These are phyloP conservation scores for Lepas anatifera DNA, from an alignment of 2,888 invertebrate genomes.

Conservation along the genomic window DNA sequence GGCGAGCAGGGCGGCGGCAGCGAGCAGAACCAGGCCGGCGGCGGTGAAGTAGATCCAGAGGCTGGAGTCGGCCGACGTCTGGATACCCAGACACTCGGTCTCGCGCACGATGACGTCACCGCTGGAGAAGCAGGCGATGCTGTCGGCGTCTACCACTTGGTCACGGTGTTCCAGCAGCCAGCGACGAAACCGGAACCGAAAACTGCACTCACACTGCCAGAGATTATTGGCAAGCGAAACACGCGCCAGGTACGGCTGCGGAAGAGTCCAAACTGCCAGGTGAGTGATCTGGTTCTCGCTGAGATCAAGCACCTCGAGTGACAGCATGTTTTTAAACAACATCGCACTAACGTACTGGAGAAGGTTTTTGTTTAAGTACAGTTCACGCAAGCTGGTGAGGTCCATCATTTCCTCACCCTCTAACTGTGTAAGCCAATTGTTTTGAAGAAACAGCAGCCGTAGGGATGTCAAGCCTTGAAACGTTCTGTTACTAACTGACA, in stretches of 20 bases:
- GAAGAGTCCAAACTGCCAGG: slow-evolving; percentile 49
- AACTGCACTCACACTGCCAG: slow-evolving; percentile 74
- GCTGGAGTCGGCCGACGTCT: background rate
- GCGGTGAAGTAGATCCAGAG: background rate
- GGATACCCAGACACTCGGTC: background rate
- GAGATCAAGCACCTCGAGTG: slow-evolving; percentile 51
- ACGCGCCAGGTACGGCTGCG: slow-evolving; percentile 39
- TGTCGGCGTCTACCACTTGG: slow-evolving; percentile 36
- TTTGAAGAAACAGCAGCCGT: slow-evolving; percentile 60
- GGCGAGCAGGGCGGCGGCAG: background rate
- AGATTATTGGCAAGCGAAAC: slow-evolving; percentile 43
- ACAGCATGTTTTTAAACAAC: slow-evolving; percentile 53
- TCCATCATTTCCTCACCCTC: slow-evolving; percentile 56
- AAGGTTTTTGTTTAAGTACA: slow-evolving; percentile 62
- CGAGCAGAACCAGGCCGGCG: background rate
- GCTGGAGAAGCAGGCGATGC: background rate
- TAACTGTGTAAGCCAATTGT: slow-evolving; percentile 55
- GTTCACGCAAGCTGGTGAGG: slow-evolving; percentile 53
- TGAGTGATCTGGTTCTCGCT: slow-evolving; percentile 58
- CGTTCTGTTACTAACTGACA: slow-evolving; percentile 58
- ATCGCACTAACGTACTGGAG: slow-evolving; percentile 54
- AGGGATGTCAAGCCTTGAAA: slow-evolving; percentile 66
- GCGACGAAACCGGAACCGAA: slow-evolving; percentile 28
- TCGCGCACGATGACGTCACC: background rate
- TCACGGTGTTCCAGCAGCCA: slow-evolving; percentile 48